phyloP scores from a whole-genome alignment of 2,113 vertebrate genomes.

The Hippocampus comes region DNA sequence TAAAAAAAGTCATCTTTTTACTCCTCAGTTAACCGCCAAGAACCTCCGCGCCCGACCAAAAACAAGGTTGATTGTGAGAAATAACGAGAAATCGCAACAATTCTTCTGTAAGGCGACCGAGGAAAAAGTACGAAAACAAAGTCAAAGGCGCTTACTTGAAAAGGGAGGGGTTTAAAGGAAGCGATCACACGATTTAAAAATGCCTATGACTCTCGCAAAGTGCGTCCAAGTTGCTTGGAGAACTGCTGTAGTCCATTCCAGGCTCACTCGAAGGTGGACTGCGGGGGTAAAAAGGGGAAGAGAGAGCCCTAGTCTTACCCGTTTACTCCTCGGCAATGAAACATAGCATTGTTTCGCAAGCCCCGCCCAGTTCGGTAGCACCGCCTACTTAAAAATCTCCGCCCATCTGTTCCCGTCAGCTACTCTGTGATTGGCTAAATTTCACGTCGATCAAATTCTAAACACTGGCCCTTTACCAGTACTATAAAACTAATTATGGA shows the following conservation, averaged over 20 bases:
- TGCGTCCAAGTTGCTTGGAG: constrained; percentile 71
- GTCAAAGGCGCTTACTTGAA: constrained; percentile 68
- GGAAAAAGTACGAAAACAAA: constrained; percentile 22
- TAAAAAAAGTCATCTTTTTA: not conserved
- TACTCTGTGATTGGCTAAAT: constrained; percentile 63
- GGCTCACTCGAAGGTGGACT: constrained; percentile 80
- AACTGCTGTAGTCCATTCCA: constrained; percentile 81
- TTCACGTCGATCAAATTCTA: constrained; percentile 69
- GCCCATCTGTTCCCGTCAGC: constrained; percentile 8
- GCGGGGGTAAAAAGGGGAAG: constrained; percentile 60
- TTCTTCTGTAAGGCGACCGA: constrained; percentile 23
- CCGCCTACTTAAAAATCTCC: constrained; percentile 37
- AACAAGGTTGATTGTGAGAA: not conserved
- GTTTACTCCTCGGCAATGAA: constrained; percentile 82
- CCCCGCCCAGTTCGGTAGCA: constrained; percentile 62
- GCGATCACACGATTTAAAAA: constrained; percentile 61
- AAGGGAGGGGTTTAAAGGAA: constrained; percentile 45
- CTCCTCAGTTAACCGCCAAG: not conserved
- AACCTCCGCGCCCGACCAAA: constrained; percentile 39
- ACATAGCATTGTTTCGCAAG: constrained; percentile 84
- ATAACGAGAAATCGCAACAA: constrained; percentile 10
- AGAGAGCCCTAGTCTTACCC: constrained; percentile 75
- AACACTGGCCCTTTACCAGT: constrained; percentile 79
- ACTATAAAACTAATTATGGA: constrained; percentile 90
- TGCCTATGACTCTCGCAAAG: constrained; percentile 71